phyloP scores from a whole-genome alignment of 2,797 vertebrate genomes.

The Trematomus bernacchii region DNA sequence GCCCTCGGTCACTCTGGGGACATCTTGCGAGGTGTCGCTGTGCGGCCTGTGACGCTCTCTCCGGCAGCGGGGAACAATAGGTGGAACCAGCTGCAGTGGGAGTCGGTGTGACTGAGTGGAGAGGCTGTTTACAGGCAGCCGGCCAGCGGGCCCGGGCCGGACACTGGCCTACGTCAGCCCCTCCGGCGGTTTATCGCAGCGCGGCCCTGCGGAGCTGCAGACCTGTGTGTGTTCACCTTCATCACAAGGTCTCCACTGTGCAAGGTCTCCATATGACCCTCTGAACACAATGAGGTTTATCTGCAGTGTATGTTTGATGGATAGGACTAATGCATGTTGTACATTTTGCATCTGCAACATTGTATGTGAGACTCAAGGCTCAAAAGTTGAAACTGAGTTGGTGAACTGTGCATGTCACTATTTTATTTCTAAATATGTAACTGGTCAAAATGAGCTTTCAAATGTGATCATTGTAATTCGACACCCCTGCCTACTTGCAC shows the following conservation, averaged over 20 bases:
- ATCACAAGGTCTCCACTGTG: constrained; percentile 20
- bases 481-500: too few species aligned
- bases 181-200: constrained; percentile 27
- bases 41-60: constrained; percentile 59
- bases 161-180: constrained; percentile 55
- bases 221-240: constrained; percentile 24
- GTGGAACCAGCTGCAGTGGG: constrained; percentile 84
- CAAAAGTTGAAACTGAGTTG: neutral
- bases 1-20: constrained; percentile 56
- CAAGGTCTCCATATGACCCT: constrained; percentile 23
- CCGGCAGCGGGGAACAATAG: constrained; percentile 77
- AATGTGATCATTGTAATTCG: too few species aligned
- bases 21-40: constrained; percentile 75
- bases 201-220: constrained; percentile 2
- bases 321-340: neutral
- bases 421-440: too few species aligned
- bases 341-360: neutral
- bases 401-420: neutral
- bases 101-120: constrained; percentile 66
- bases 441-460: too few species aligned
- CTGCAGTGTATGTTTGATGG: constrained; percentile 24
- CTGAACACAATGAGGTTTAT: constrained; percentile 46
- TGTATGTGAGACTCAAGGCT: neutral
- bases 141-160: constrained; percentile 48
- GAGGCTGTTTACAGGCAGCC: constrained; percentile 76